Percentiles rank a stretch among this genome's conserved stretches.
Conservation (phyloP, 2,113 vertebrate species). For the Reinhardtius hippoglossoides region DNA sequence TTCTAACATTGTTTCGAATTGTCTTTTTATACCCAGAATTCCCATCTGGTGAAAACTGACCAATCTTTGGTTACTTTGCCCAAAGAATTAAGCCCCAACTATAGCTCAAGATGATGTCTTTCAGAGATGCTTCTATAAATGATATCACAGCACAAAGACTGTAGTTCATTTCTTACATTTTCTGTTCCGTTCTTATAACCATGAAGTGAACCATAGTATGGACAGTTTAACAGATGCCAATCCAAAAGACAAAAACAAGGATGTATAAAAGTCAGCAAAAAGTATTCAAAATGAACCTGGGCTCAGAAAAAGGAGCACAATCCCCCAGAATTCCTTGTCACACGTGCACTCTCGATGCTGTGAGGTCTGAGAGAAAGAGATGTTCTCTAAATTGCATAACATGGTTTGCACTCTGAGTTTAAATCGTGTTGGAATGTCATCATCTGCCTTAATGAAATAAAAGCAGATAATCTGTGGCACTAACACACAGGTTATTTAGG, state of each 20-base stretch:
- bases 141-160: background rate
- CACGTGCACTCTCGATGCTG: background rate
- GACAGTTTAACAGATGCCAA: background rate
- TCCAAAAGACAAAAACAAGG: too few species aligned
- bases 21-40: conserved; percentile 20
- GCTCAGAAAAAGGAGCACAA: background rate
- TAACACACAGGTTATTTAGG: conserved; percentile 9
- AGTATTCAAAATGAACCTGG: background rate
- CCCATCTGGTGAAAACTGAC: conserved; percentile 13
- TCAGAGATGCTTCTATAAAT: conserved; percentile 37
- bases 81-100: conserved; percentile 15
- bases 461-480: conserved; percentile 9
- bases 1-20: conserved; percentile 28
- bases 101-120: conserved; percentile 20
- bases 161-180: background rate
- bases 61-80: conserved; percentile 4
- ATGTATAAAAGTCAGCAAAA: background rate
- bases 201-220: background rate
- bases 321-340: too few species aligned
- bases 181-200: background rate
- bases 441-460: conserved; percentile 16
- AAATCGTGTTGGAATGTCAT: conserved; percentile 5
- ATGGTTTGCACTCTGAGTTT: conserved; percentile 18
- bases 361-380: background rate
- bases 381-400: conserved; percentile 7